Conservation (phyloP, 2,113 vertebrate species). For the Empidonax alnorum region DNA sequence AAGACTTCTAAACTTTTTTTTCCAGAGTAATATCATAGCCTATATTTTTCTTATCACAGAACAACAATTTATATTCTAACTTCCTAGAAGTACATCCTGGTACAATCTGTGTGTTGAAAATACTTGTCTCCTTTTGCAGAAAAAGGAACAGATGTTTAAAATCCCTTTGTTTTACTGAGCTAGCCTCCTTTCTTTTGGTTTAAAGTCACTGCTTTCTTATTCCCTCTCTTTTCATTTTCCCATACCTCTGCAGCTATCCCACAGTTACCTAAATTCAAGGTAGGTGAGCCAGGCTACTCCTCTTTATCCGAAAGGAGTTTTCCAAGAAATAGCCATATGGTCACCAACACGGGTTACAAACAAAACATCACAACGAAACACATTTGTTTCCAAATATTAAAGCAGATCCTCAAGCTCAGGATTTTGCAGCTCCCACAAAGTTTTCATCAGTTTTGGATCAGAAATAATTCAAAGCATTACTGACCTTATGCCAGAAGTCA, state of each 20-base stretch:
- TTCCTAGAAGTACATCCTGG: background rate
- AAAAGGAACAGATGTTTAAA: background rate
- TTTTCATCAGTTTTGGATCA: background rate
- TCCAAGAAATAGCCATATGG: background rate
- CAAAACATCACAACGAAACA: background rate
- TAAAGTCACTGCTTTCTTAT: background rate
- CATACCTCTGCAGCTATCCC: background rate
- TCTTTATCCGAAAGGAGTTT: background rate
- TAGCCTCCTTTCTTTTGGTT: background rate
- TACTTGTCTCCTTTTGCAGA: background rate
- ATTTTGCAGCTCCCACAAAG: background rate
- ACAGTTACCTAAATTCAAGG: background rate
- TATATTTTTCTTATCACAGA: background rate
- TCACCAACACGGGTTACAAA: background rate
- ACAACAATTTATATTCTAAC: background rate
- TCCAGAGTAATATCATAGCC: rapidly evolving
- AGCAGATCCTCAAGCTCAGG: background rate
- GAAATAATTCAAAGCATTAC: background rate
- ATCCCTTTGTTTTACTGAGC: background rate
- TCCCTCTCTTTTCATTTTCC: background rate
- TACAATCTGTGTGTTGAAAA: background rate
- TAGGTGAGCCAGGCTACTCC: background rate
- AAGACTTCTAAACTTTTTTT: background rate
- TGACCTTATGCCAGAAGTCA: background rate
- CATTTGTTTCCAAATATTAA: background rate